Conservation (phyloP, 2,797 vertebrate species). For the Sebastes miniatus region DNA sequence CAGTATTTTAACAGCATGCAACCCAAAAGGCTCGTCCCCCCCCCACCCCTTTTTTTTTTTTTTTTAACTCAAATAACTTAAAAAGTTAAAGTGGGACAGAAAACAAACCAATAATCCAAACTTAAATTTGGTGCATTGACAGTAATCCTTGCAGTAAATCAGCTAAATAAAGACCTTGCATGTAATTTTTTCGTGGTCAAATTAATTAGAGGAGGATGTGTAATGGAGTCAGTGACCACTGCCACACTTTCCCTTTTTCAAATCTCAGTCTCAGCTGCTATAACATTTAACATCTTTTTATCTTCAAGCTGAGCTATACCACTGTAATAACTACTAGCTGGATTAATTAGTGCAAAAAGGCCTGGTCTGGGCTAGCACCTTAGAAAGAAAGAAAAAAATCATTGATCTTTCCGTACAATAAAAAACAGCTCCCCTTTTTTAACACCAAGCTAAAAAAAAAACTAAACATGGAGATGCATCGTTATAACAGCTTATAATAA, state of each 20-base stretch:
- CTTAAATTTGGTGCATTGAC: neutral
- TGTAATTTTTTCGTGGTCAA: slow-evolving; percentile 52
- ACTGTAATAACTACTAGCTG: slow-evolving; percentile 31
- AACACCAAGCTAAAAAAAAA: slow-evolving; percentile 26
- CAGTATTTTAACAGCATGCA: neutral
- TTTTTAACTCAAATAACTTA: slow-evolving; percentile 41
- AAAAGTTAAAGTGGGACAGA: neutral
- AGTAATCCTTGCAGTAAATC: neutral
- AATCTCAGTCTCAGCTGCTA: slow-evolving; percentile 31
- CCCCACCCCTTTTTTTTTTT: no score
- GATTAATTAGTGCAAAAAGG: slow-evolving; percentile 74
- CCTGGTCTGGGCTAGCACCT: slow-evolving; percentile 71
- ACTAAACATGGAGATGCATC: neutral
- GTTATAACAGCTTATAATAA: neutral
- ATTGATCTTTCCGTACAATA: slow-evolving; percentile 66
- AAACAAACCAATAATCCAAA: neutral
- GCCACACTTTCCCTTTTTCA: slow-evolving; percentile 63
- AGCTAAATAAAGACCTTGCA: slow-evolving; percentile 21
- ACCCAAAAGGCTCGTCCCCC: neutral
- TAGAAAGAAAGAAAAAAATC: slow-evolving; percentile 38
- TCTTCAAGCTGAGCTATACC: neutral
- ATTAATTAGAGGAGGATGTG: slow-evolving; percentile 67
- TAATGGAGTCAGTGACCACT: slow-evolving; percentile 74
- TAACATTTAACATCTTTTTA: slow-evolving; percentile 15
- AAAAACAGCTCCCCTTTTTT: slow-evolving; percentile 42